Evolutionary conservation across 2,888 invertebrate genomes (phyloP).

Genomic region (Lingula anatina): DNA sequence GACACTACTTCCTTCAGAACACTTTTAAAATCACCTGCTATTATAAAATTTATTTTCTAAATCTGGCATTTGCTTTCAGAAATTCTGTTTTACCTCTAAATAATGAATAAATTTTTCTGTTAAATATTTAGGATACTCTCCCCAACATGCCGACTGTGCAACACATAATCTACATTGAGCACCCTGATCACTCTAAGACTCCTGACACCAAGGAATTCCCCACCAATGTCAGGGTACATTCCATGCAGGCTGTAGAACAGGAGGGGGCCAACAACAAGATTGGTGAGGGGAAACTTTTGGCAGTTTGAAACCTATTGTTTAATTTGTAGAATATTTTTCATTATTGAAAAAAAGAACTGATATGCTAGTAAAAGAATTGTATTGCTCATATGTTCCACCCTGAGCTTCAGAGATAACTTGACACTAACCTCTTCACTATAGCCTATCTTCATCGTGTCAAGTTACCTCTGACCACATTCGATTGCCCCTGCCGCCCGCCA

Average conservation of each 20-base stretch:
- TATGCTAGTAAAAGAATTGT: too few relatives aligned
- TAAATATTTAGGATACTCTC: slow-evolving; percentile 4
- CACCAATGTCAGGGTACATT: slow-evolving; percentile 67
- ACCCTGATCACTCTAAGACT: slow-evolving; percentile 13
- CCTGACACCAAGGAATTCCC: slow-evolving; percentile 61
- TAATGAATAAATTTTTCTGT: not conserved
- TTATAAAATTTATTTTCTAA: not conserved
- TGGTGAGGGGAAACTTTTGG: slow-evolving; percentile 17
- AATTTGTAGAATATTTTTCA: too few relatives aligned
- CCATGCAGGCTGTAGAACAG: slow-evolving; percentile 68
- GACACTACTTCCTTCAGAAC: too few relatives aligned
- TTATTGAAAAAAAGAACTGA: too few relatives aligned
- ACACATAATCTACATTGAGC: slow-evolving; percentile 54
- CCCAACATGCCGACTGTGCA: slow-evolving; percentile 68
- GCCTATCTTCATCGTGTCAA: too few relatives aligned
- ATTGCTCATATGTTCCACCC: too few relatives aligned
- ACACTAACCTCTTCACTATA: too few relatives aligned
- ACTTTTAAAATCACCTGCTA: too few relatives aligned
- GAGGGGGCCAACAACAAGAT: slow-evolving; percentile 53
- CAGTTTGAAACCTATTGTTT: too few relatives aligned
- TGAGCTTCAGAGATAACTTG: too few relatives aligned
- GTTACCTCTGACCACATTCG: too few relatives aligned
- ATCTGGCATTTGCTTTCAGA: not conserved
- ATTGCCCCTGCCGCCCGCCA: too few relatives aligned
- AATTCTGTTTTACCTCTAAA: not conserved